Evolutionary conservation across 2,888 invertebrate genomes (phyloP), one percentile per base, ranked within the genome.

Genomic region (Tetrapedia diversipes): DNA sequence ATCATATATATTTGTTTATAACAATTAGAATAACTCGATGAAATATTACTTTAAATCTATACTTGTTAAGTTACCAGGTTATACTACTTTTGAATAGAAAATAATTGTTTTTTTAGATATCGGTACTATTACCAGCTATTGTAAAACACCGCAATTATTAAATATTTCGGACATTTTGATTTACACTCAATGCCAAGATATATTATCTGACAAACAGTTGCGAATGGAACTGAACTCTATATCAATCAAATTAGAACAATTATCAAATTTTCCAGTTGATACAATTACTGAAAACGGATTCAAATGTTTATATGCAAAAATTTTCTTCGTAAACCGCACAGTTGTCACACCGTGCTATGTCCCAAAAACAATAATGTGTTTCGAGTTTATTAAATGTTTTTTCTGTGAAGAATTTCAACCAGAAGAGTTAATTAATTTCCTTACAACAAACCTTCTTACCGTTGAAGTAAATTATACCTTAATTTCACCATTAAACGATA

Each of bases 371-470:
- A 57, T 47, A 6, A 68, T 79, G 39, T 47, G 27, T 24, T 77
- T 79, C 34, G 72, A 77, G 24, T 77, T 72, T 27, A 37, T 73
- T 10, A 72, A 77, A 29, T 65, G 67, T n/a, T 73, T 65, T 11
- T 45, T 77, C 11, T 51, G 7, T 10, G 57, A 69, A 11, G 68
- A 77, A 29, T 77, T 79, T 39, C 60, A 41, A 29, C 37, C 60
- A 1, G 65, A 66, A 27, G 56, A 72, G 16, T 45, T 79, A 37
- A 69, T 79, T 34, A 77, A 61, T 16, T 73, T 60, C 16, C 45
- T 79, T 24, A 24, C 56, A 32, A 61, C 77, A 19, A 47, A 77
- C 37, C 27, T 61, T 32, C 45, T 79, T 16, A 53, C 27, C 0
- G 37, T 79, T 11, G 45, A 79, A 43, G 78, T 79, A 54, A 73